These are phyloP conservation scores for Archips crataeganus DNA, from an alignment of 2,888 invertebrate genomes.

Conservation along the genomic window DNA sequence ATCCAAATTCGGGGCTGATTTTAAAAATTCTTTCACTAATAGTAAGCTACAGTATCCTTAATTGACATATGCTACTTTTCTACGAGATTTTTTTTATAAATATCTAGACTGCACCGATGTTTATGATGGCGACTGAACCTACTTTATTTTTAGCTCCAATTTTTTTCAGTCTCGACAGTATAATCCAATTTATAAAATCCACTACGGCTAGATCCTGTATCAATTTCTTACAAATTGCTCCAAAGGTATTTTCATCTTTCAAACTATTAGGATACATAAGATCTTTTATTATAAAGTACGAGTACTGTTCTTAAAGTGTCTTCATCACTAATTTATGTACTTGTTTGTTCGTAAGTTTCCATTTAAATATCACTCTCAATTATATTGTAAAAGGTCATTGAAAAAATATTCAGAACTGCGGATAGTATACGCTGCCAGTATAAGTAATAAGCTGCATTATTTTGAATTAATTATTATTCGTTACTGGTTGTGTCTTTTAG, in stretches of 20 bases:
- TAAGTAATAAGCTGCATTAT: background rate
- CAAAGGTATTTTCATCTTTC: conserved; percentile 11
- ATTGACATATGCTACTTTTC: too few species aligned
- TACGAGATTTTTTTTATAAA: too few species aligned
- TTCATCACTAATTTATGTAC: conserved; percentile 11
- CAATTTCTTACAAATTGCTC: background rate
- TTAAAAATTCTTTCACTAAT: too few species aligned
- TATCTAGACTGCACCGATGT: too few species aligned
- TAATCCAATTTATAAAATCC: background rate
- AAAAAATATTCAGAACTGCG: background rate
- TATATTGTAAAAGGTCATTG: background rate
- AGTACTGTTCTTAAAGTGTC: conserved; percentile 7
- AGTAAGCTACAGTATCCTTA: too few species aligned
- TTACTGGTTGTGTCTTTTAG: background rate
- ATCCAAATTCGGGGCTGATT: too few species aligned
- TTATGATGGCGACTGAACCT: too few species aligned
- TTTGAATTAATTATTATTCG: background rate
- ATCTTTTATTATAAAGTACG: conserved; percentile 4
- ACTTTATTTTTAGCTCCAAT: too few species aligned
- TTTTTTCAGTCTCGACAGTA: background rate
- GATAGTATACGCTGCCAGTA: background rate
- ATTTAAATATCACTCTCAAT: background rate
- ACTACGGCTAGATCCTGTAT: background rate
- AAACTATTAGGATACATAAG: conserved; percentile 5
- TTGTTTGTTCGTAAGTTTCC: conserved; percentile 5